Percentiles rank a stretch among this genome's conserved stretches.
Conservation (phyloP, 2,797 vertebrate genomes). For the Thalassophryne amazonica region DNA sequence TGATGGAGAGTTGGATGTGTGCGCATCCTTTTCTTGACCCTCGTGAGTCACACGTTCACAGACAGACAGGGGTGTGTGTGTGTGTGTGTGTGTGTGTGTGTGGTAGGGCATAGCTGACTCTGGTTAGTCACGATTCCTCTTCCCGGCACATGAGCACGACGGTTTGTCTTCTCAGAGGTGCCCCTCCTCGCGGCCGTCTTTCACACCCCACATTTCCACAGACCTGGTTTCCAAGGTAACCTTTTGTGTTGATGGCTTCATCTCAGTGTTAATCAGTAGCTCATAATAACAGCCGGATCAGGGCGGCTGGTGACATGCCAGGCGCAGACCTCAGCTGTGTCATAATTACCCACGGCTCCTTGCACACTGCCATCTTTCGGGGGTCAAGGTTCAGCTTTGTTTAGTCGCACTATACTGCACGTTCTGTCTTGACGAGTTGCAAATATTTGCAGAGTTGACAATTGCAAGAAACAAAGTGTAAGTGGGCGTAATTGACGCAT, state of each 20-base stretch:
- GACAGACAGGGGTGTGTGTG: slow-evolving; percentile 23
- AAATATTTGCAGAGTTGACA: too few relatives aligned
- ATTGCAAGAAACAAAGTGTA: too few relatives aligned
- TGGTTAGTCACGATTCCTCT: slow-evolving; percentile 74
- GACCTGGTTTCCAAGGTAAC: slow-evolving; percentile 75
- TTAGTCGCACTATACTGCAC: too few relatives aligned
- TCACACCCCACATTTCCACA: slow-evolving; percentile 45
- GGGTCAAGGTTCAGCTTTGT: too few relatives aligned
- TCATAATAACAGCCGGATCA: slow-evolving; percentile 35
- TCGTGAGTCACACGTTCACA: too few relatives aligned
- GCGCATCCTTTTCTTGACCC: too few relatives aligned
- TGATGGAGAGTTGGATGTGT: too few relatives aligned
- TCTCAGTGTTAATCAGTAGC: slow-evolving; percentile 68
- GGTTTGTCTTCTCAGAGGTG: slow-evolving; percentile 11
- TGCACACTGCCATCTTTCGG: too few relatives aligned
- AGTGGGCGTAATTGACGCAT: too few relatives aligned
- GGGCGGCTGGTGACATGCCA: background rate
- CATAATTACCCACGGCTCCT: too few relatives aligned
- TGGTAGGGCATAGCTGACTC: slow-evolving; percentile 28
- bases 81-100: background rate
- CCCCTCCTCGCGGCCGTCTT: slow-evolving; percentile 12
- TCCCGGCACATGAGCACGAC: slow-evolving; percentile 60
- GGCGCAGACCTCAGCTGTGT: too few relatives aligned
- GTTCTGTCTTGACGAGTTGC: too few relatives aligned
- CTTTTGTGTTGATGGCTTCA: slow-evolving; percentile 70